Evolutionary conservation across 2,113 vertebrate species (phyloP), one percentile per base, ranked within the genome.

Genomic region (Rafetus swinhoei): DNA sequence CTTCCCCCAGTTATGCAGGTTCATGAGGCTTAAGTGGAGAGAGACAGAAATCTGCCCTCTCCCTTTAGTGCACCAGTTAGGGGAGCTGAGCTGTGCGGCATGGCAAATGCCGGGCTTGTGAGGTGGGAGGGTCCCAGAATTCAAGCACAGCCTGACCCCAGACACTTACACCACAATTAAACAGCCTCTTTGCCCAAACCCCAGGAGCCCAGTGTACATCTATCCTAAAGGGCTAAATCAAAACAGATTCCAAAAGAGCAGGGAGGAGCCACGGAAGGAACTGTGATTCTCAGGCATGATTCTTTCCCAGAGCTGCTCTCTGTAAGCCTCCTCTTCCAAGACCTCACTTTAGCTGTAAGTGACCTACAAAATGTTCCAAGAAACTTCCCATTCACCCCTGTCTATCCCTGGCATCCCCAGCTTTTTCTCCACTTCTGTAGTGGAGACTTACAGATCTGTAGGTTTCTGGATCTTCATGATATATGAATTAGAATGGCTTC

Each of bases 401-500:
- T 62, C n/a, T 59, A 1, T 27, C 10, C 21, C 45, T 12, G 50
- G 24, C 27, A 6, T 7, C 18, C 9, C 35, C 19, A 22, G 65
- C 25, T 35, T 1, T 39, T 21, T 53, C 50, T 82, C 53, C 45
- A 39, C 22, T 1, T 2, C 39, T 16, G 22, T 50, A 29, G 52
- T 74, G 79, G 79, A 82, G 13, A 16, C 4, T 9, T 74, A 27
- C 52, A 85, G 25, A 72, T 19, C 0, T 3, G 53, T 76, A 29
- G 29, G 14, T 81, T 94, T 56, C 81, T 84, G 76, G 89, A 50
- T 32, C n/a, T 1, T 0, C 24, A 1, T 35, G 1, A 69, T 79
- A 82, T 57, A 94, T 32, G 57, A 21, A 94, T 74, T 52, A 69
- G 79, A 59, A 95, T 91, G 92, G 77, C 52, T 91, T 12, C 25